Evolutionary conservation across 1,140 invertebrate species (phyloP).

Genomic region (Drosophila bipectinata): DNA sequence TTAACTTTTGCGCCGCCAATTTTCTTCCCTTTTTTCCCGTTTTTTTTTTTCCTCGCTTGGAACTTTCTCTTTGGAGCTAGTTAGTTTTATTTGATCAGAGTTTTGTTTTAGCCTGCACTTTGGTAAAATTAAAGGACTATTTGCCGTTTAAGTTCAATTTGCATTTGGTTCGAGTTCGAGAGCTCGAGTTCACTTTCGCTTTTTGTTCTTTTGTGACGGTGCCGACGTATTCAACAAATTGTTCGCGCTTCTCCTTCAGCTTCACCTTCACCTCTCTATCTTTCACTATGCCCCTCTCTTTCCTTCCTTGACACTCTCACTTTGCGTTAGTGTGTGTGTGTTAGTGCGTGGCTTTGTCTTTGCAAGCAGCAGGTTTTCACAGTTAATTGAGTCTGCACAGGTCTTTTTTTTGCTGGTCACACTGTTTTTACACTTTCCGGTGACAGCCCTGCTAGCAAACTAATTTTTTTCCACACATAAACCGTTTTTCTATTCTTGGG

Average conservation of each 20-base stretch:
- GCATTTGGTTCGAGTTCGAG: slow-evolving; percentile 56
- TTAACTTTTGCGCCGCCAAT: slow-evolving; percentile 80
- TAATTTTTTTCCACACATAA: slow-evolving; percentile 44
- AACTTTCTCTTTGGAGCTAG: slow-evolving; percentile 41
- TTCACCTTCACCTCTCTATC: slow-evolving; percentile 45
- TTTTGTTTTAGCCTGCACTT: slow-evolving; percentile 45
- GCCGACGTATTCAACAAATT: slow-evolving; percentile 74
- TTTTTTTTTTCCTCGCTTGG: slow-evolving; percentile 18
- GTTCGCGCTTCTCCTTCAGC: slow-evolving; percentile 66
- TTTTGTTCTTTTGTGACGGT: slow-evolving; percentile 29
- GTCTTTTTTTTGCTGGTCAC: slow-evolving; percentile 33
- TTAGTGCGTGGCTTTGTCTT: slow-evolving; percentile 23
- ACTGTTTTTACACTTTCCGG: slow-evolving; percentile 37
- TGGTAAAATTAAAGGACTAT: slow-evolving; percentile 12
- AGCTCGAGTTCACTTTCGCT: slow-evolving; percentile 65
- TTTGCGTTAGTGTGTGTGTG: slow-evolving; percentile 31
- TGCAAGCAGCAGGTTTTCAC: slow-evolving; percentile 55
- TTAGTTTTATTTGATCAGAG: slow-evolving; percentile 34
- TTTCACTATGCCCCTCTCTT: slow-evolving; percentile 16
- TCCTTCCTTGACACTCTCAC: slow-evolving; percentile 28
- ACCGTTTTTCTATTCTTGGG: slow-evolving; percentile 32
- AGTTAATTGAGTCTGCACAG: slow-evolving; percentile 65
- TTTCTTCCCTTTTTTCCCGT: slow-evolving; percentile 50
- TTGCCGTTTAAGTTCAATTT: slow-evolving; percentile 26
- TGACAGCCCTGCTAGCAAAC: slow-evolving; percentile 4